Evolutionary conservation across 2,888 invertebrate species (phyloP).

Genomic region (Sarcophaga variegata): DNA sequence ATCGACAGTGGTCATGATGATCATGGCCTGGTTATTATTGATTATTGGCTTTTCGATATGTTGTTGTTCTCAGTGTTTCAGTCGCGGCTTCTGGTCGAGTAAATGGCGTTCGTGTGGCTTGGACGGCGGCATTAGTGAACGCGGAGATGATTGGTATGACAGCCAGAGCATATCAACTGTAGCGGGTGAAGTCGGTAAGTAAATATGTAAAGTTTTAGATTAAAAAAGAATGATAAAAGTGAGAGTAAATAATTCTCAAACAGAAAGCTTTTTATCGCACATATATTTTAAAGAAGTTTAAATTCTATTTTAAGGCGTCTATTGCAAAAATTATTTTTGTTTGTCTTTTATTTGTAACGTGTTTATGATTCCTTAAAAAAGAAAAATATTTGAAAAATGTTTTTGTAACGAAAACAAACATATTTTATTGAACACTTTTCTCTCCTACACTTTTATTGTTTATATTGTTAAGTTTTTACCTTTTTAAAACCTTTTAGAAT

Average conservation of each 20-base stretch:
- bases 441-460: not conserved
- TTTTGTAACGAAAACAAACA: too few relatives aligned
- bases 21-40: constrained; percentile 78
- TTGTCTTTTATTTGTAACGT: not conserved
- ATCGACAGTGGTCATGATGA: constrained; percentile 73
- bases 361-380: not conserved
- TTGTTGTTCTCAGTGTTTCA: constrained; percentile 79
- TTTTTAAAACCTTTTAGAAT: too few relatives aligned
- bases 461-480: too few relatives aligned
- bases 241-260: too few relatives aligned
- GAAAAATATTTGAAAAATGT: not conserved
- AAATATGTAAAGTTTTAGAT: not conserved
- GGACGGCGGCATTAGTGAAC: constrained; percentile 57
- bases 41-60: constrained; percentile 78
- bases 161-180: constrained; percentile 47
- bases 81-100: constrained; percentile 55
- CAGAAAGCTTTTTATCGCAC: constrained; percentile 4
- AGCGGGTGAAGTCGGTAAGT: constrained; percentile 56
- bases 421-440: not conserved
- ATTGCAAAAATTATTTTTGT: not conserved
- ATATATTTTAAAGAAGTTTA: not conserved
- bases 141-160: constrained; percentile 58
- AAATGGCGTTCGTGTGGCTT: constrained; percentile 57
- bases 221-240: not conserved
- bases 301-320: constrained; percentile 13